Conservation (phyloP, 2,888 invertebrate species). For the Thyatira batis region DNA sequence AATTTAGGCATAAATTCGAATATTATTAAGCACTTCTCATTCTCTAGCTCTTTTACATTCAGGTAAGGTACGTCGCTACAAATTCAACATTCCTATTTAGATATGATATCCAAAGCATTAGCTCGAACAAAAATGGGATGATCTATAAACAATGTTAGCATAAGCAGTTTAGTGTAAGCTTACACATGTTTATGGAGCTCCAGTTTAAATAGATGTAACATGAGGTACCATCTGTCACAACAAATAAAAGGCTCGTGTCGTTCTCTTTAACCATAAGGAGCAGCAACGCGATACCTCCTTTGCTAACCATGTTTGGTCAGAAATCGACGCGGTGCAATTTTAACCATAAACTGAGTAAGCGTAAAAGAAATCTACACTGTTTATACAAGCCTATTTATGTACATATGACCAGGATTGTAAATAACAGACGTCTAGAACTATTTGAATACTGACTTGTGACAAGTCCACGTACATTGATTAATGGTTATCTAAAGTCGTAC, state of each 20-base stretch:
- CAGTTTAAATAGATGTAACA: not conserved
- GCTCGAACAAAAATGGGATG: not conserved
- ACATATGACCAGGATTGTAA: not conserved
- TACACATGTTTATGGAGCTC: not conserved
- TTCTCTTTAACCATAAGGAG: slow-evolving; percentile 54
- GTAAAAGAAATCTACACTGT: slow-evolving; percentile 24
- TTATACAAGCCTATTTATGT: not conserved
- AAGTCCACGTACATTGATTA: too few relatives aligned
- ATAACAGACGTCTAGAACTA: not conserved
- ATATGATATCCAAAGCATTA: not conserved
- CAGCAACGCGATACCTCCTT: slow-evolving; percentile 21
- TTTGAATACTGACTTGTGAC: too few relatives aligned
- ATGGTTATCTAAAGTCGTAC: too few relatives aligned
- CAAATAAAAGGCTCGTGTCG: slow-evolving; percentile 25
- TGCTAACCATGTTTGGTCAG: slow-evolving; percentile 44
- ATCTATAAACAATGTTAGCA: not conserved
- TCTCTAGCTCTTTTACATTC: too few relatives aligned
- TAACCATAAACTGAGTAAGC: slow-evolving; percentile 21
- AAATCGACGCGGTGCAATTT: slow-evolving; percentile 28
- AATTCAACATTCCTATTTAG: too few relatives aligned
- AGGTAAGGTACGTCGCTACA: too few relatives aligned
- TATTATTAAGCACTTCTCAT: too few relatives aligned
- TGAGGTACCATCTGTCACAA: slow-evolving; percentile 10
- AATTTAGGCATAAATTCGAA: too few relatives aligned
- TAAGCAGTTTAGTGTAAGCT: not conserved